Conservation (phyloP, 2,888 invertebrate species). For the Herminia tarsipennalis region DNA sequence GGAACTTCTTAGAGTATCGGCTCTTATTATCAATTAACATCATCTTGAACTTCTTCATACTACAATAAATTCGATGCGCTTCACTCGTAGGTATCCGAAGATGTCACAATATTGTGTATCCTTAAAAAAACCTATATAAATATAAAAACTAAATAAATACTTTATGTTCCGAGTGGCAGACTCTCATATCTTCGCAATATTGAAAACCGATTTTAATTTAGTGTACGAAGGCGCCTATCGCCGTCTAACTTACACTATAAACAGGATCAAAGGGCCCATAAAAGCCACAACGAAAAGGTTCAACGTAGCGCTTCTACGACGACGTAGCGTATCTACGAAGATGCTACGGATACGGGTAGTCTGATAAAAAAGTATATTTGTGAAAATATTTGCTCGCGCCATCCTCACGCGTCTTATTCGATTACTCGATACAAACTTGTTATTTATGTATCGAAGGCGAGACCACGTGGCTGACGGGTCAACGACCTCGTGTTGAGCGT, state of each 20-base stretch:
- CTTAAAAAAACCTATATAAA: not conserved
- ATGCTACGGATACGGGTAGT: slow-evolving; percentile 16
- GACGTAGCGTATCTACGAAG: slow-evolving; percentile 16
- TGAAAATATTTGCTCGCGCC: not conserved
- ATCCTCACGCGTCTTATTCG: not conserved
- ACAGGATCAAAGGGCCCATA: slow-evolving; percentile 17
- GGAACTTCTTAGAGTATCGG: no score
- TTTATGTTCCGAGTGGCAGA: not conserved
- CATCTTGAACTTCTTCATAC: no score
- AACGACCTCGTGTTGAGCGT: no score
- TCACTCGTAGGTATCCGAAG: no score
- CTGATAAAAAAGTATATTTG: slow-evolving; percentile 14
- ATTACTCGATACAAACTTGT: not conserved
- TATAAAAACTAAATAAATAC: not conserved
- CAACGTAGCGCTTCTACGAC: slow-evolving; percentile 15
- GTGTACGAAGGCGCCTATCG: slow-evolving; percentile 13
- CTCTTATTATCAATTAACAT: no score
- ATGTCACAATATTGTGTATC: no score
- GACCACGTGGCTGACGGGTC: no score
- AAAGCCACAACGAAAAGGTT: slow-evolving; percentile 15
- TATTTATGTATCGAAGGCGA: not conserved
- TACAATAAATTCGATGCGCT: no score
- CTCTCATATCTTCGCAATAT: slow-evolving; percentile 1
- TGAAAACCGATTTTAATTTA: slow-evolving; percentile 18
- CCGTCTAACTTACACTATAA: slow-evolving; percentile 13